phyloP scores from a whole-genome alignment of 2,113 vertebrate species.

The Larimichthys polyactis region DNA sequence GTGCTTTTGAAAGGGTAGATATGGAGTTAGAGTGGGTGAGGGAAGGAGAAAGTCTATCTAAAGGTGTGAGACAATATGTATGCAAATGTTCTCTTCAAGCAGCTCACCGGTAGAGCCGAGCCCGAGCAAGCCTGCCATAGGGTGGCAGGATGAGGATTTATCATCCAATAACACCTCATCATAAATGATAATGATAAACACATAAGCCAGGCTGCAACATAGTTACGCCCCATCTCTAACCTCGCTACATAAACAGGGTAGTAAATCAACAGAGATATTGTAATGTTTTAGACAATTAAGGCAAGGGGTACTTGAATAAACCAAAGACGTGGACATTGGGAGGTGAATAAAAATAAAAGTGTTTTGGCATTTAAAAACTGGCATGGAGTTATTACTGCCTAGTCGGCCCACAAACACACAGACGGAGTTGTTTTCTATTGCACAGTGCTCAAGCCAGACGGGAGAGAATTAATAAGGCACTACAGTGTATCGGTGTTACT shows the following conservation, averaged over 20 bases:
- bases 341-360: constrained; percentile 56
- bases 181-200: constrained; percentile 73
- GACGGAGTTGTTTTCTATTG: constrained; percentile 59
- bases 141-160: constrained; percentile 70
- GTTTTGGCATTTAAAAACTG: constrained; percentile 49
- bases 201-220: constrained; percentile 63
- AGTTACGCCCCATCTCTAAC: constrained; percentile 47
- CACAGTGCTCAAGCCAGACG: constrained; percentile 62
- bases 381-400: constrained; percentile 48
- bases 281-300: constrained; percentile 43
- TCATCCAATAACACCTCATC: constrained; percentile 72
- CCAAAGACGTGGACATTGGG: constrained; percentile 30
- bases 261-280: constrained; percentile 48
- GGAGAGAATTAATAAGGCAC: constrained; percentile 75
- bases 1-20: constrained; percentile 50
- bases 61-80: constrained; percentile 85
- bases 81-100: constrained; percentile 78
- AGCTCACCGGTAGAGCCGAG: constrained; percentile 40
- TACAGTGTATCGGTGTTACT: constrained; percentile 75
- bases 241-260: constrained; percentile 34
- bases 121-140: constrained; percentile 43
- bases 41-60: constrained; percentile 57
- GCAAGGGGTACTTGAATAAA: constrained; percentile 18
- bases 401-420: constrained; percentile 62
- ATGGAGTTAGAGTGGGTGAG: constrained; percentile 47